These are phyloP conservation scores for Salvelinus alpinus DNA, from an alignment of 2,113 vertebrate species.

Conservation along the genomic window DNA sequence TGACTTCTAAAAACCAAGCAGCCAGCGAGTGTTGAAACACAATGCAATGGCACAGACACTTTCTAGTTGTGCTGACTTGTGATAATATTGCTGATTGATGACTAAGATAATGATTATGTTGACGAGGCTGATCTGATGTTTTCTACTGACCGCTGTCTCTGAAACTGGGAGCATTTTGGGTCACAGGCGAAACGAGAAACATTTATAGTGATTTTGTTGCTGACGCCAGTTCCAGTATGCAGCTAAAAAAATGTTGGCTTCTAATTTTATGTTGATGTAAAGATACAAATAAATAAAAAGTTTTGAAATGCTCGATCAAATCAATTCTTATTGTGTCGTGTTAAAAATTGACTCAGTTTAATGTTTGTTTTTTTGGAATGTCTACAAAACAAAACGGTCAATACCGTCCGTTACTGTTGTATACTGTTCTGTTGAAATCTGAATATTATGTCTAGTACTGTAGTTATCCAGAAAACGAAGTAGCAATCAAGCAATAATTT, in stretches of 20 bases:
- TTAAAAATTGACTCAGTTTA: constrained; percentile 65
- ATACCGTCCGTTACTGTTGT: constrained; percentile 71
- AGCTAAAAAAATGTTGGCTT: constrained; percentile 65
- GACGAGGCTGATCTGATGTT: constrained; percentile 34
- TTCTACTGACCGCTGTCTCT: constrained; percentile 61
- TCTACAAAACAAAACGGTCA: constrained; percentile 67
- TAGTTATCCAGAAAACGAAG: constrained; percentile 75
- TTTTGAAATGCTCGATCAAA: constrained; percentile 62
- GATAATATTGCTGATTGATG: constrained; percentile 18
- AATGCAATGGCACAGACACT: constrained; percentile 19
- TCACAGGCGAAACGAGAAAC: constrained; percentile 57
- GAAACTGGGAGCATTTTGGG: constrained; percentile 59
- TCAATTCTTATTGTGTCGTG: constrained; percentile 64
- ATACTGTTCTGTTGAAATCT: constrained; percentile 70
- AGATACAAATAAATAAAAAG: constrained; percentile 30
- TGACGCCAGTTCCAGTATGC: constrained; percentile 58
- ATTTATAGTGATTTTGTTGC: constrained; percentile 61
- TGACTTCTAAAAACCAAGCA: constrained; percentile 31
- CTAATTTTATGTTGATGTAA: constrained; percentile 61
- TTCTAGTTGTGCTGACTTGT: constrained; percentile 42
- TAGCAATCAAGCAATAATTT: constrained; percentile 83
- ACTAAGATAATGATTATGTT: not conserved
- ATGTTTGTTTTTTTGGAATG: constrained; percentile 60
- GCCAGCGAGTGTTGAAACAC: constrained; percentile 25
- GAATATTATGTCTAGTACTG: constrained; percentile 76